Evolutionary conservation across 2,113 vertebrate species (phyloP).

Genomic region (Rhea americana): DNA sequence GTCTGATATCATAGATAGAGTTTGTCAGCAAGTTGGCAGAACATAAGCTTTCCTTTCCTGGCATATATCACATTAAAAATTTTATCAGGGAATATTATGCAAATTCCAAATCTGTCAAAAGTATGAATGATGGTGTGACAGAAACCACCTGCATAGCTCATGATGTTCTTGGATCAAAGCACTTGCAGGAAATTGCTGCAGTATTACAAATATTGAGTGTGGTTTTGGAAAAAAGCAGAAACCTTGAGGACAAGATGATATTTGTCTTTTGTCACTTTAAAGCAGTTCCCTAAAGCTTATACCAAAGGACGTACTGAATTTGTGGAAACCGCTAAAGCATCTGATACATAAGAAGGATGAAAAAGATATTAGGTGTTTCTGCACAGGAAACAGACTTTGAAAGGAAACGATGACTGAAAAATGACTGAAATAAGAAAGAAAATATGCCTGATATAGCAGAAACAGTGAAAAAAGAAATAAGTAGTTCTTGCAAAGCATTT

Average conservation of each 20-base stretch:
- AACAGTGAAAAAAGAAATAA: neutral
- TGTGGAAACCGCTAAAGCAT: neutral
- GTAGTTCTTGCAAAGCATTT: neutral
- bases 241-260: neutral
- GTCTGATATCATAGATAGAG: neutral
- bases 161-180: constrained; percentile 56
- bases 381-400: neutral
- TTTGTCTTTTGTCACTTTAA: constrained; percentile 3
- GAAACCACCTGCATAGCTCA: constrained; percentile 62
- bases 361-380: neutral
- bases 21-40: constrained; percentile 61
- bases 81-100: constrained; percentile 59
- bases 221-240: constrained; percentile 41
- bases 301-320: neutral
- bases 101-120: constrained; percentile 63
- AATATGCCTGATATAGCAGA: neutral
- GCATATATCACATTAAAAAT: constrained; percentile 46
- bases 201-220: constrained; percentile 33
- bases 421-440: neutral
- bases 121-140: constrained; percentile 51
- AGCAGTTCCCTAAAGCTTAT: neutral
- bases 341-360: neutral
- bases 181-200: constrained; percentile 29
- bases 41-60: constrained; percentile 46
- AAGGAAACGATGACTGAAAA: neutral